Evolutionary conservation across 2,113 vertebrate genomes (phyloP).

Genomic region (Hippolais icterina): DNA sequence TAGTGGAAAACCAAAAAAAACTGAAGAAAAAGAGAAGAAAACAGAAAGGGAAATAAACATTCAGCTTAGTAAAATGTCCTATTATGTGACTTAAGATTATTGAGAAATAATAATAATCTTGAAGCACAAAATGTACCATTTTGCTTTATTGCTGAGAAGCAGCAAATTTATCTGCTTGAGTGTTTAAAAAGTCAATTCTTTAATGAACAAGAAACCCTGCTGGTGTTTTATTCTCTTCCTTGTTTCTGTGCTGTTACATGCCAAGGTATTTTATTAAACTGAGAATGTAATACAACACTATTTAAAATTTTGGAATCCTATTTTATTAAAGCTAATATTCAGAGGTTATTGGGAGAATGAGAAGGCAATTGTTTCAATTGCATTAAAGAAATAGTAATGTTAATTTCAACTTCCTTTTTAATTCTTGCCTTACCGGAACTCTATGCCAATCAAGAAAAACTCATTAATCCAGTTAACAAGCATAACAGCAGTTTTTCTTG

Average conservation of each 20-base stretch:
- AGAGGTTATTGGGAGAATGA: constrained; percentile 22
- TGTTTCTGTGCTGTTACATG: background rate
- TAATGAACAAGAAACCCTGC: constrained; percentile 49
- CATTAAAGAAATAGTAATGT: background rate
- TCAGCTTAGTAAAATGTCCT: background rate
- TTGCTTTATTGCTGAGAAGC: constrained; percentile 22
- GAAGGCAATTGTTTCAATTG: constrained; percentile 26
- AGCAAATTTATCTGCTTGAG: constrained; percentile 21
- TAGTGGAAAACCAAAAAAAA: background rate
- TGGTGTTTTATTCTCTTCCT: constrained; percentile 32
- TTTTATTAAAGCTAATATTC: constrained; percentile 38
- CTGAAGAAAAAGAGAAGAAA: background rate
- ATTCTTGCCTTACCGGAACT: constrained; percentile 37
- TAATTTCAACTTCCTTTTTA: background rate
- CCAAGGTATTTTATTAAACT: constrained; percentile 49
- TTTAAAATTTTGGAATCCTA: constrained; percentile 43
- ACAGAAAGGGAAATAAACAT: constrained; percentile 3
- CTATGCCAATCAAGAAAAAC: constrained; percentile 32
- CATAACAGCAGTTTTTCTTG: constrained; percentile 41
- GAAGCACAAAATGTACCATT: background rate
- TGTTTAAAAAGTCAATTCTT: constrained; percentile 44
- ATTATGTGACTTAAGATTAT: constrained; percentile 29
- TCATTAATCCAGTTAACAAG: constrained; percentile 57
- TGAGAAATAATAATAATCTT: constrained; percentile 18
- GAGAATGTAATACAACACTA: constrained; percentile 35